Evolutionary conservation across 2,113 vertebrate species (phyloP).

Genomic region (Tachysurus fulvidraco): DNA sequence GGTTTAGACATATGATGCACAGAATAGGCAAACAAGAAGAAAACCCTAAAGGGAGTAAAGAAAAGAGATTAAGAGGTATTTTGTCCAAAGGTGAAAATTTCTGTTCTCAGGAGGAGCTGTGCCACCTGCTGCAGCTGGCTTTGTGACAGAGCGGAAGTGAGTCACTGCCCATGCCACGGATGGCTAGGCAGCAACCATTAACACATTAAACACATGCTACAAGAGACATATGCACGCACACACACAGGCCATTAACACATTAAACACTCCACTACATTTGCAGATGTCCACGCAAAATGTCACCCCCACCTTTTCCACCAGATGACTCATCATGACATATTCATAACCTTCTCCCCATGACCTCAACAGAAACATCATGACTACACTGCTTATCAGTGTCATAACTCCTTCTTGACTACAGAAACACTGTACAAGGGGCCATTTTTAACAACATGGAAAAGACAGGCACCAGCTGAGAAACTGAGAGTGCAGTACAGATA

Average conservation of each 20-base stretch:
- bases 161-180: slow-evolving; percentile 59
- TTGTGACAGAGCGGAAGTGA: slow-evolving; percentile 59
- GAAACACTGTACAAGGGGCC: slow-evolving; percentile 1
- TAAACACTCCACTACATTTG: slow-evolving; percentile 59
- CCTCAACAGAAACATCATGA: slow-evolving; percentile 40
- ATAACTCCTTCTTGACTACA: slow-evolving; percentile 10
- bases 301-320: slow-evolving; percentile 31
- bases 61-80: slow-evolving; percentile 1
- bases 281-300: slow-evolving; percentile 48
- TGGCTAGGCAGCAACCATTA: slow-evolving; percentile 66
- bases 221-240: slow-evolving; percentile 33
- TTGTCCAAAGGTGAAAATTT: slow-evolving; percentile 48
- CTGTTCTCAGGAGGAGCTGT: slow-evolving; percentile 33
- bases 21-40: slow-evolving; percentile 9
- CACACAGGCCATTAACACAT: slow-evolving; percentile 61
- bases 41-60: not conserved
- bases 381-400: slow-evolving; percentile 27
- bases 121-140: slow-evolving; percentile 59
- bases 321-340: slow-evolving; percentile 53
- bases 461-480: not conserved
- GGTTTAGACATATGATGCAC: not conserved
- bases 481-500: not conserved
- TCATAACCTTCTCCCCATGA: slow-evolving; percentile 49
- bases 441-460: not conserved
- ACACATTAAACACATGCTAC: slow-evolving; percentile 67